These are phyloP conservation scores for Scotopteryx bipunctaria DNA, from an alignment of 2,888 invertebrate species.

Conservation along the genomic window DNA sequence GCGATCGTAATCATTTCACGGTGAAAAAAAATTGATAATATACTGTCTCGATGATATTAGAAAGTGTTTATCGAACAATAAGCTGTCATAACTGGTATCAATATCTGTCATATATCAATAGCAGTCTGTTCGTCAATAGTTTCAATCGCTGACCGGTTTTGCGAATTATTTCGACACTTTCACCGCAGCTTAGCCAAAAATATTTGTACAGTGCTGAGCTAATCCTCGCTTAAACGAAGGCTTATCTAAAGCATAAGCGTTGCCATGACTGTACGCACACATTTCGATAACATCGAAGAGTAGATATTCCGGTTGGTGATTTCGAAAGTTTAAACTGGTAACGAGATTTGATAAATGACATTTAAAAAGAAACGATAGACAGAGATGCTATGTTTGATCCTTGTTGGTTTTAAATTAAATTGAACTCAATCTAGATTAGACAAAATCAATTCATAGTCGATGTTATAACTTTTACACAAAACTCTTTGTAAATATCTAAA, in stretches of 20 bases:
- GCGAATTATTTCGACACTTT: constrained; percentile 30
- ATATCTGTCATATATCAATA: constrained; percentile 29
- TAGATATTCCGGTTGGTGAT: constrained; percentile 32
- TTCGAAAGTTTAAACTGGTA: constrained; percentile 36
- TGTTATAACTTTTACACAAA: too few species aligned
- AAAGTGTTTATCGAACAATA: constrained; percentile 38
- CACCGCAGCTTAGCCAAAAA: constrained; percentile 22
- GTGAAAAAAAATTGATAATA: constrained; percentile 8
- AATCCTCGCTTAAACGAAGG: constrained; percentile 8
- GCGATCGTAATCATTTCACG: constrained; percentile 21
- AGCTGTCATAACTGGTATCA: constrained; percentile 32
- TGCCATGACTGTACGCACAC: constrained; percentile 15
- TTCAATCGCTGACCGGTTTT: constrained; percentile 25
- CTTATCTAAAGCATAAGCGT: constrained; percentile 6
- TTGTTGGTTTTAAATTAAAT: constrained; percentile 14
- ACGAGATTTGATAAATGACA: constrained; percentile 29
- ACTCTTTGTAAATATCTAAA: too few species aligned
- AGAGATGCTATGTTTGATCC: constrained; percentile 18
- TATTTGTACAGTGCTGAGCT: constrained; percentile 1
- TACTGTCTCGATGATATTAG: constrained; percentile 28
- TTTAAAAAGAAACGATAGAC: constrained; percentile 15
- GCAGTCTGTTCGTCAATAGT: constrained; percentile 19
- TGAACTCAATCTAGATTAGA: not conserved
- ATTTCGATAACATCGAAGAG: constrained; percentile 22
- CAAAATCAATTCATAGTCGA: too few species aligned